phyloP scores from a whole-genome alignment of 2,797 vertebrate species.

The Anableps anableps region DNA sequence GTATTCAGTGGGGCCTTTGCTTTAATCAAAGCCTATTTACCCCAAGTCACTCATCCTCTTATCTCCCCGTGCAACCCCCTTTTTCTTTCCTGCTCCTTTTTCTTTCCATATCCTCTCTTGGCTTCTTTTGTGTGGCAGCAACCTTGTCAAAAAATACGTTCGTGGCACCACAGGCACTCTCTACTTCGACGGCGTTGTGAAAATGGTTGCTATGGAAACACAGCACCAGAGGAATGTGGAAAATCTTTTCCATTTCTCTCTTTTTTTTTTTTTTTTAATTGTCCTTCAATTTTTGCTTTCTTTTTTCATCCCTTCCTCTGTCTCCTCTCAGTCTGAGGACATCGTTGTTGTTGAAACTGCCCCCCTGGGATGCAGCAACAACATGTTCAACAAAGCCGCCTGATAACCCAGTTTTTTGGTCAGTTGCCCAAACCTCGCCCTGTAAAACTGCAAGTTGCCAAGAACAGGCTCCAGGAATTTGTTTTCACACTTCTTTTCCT shows the following conservation, averaged over 20 bases:
- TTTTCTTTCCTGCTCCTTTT: conserved; percentile 39
- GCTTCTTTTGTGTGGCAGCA: conserved; percentile 69
- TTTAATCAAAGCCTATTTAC: conserved; percentile 80
- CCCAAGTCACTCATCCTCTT: conserved; percentile 77
- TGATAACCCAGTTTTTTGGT: conserved; percentile 1
- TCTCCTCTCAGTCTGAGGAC: conserved; percentile 31
- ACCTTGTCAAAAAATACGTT: conserved; percentile 74
- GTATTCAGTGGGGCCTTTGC: conserved; percentile 67
- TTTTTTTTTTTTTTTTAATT: conserved; percentile 1
- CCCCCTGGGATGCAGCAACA: conserved; percentile 25
- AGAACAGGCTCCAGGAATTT: conserved; percentile 22
- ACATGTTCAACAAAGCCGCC: conserved; percentile 30
- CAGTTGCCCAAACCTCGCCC: conserved; percentile 8
- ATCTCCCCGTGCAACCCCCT: conserved; percentile 64
- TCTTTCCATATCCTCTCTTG: conserved; percentile 54
- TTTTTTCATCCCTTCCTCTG: conserved; percentile 40
- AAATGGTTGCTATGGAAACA: conserved; percentile 66
- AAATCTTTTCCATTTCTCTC: conserved; percentile 12
- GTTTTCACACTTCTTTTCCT: conserved; percentile 39
- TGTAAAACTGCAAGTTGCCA: neutral
- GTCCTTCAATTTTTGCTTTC: conserved; percentile 22
- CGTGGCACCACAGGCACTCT: conserved; percentile 50
- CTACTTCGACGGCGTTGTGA: conserved; percentile 50
- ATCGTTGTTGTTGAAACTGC: conserved; percentile 36
- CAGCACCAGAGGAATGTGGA: conserved; percentile 64